Evolutionary conservation across 2,888 invertebrate species (phyloP).

Genomic region (Andricus quercusramuli): DNA sequence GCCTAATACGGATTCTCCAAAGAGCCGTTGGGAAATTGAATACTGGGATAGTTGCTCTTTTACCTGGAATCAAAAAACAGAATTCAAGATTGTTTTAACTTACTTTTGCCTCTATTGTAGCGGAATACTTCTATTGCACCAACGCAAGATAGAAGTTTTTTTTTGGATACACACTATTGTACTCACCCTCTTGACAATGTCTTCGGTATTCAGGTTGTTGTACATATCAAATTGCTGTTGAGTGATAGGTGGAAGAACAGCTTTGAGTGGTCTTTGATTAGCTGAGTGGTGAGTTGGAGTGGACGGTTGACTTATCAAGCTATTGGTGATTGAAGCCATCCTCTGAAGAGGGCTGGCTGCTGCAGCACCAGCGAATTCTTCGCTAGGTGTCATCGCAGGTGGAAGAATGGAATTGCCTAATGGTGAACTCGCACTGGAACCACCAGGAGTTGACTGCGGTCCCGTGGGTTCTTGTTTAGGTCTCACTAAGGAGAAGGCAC

Average conservation of each 20-base stretch:
- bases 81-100: constrained; percentile 46
- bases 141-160: constrained; percentile 30
- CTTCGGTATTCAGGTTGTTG: constrained; percentile 98
- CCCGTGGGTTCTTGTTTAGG: constrained; percentile 88
- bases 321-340: constrained; percentile 99
- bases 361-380: constrained; percentile 89
- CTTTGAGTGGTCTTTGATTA: constrained; percentile 94
- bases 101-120: not conserved
- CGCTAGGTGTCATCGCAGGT: constrained; percentile 89
- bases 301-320: constrained; percentile 94
- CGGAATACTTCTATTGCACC: not conserved
- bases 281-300: constrained; percentile 91
- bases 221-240: constrained; percentile 99
- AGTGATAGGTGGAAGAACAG: constrained; percentile 97
- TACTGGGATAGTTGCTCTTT: constrained; percentile 97
- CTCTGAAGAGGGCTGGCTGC: constrained; percentile 96
- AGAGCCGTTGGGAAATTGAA: constrained; percentile 97
- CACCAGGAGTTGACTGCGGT: constrained; percentile 84
- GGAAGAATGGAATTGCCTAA: constrained; percentile 92
- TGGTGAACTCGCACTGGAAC: constrained; percentile 90
- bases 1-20: constrained; percentile 98
- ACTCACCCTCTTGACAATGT: constrained; percentile 93
- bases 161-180: constrained; percentile 40
- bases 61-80: constrained; percentile 80
- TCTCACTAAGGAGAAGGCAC: constrained; percentile 92